phyloP scores from a whole-genome alignment of 2,888 invertebrate genomes.

The Nebria brevicollis region DNA sequence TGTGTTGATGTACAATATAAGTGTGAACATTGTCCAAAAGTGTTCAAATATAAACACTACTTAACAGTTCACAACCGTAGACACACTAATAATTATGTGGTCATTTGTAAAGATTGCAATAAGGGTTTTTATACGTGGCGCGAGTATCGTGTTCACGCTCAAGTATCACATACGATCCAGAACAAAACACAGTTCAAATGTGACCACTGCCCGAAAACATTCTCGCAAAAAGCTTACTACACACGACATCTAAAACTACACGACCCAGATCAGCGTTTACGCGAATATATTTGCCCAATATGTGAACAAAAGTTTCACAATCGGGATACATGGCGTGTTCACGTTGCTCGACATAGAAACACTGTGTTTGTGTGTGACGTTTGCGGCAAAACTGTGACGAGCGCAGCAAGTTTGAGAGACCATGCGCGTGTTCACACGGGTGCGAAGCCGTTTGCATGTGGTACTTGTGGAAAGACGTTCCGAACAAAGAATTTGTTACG shows the following conservation, averaged over 20 bases:
- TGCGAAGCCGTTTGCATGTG: background rate
- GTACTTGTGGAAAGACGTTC: slow-evolving; percentile 36
- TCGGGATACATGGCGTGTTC: slow-evolving; percentile 19
- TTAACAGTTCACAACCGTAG: slow-evolving; percentile 63
- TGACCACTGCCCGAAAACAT: slow-evolving; percentile 52
- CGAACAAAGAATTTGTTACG: slow-evolving; percentile 30
- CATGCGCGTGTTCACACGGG: slow-evolving; percentile 9
- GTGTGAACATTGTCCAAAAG: slow-evolving; percentile 67
- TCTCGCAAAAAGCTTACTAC: slow-evolving; percentile 49
- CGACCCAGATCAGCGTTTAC: slow-evolving; percentile 28
- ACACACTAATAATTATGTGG: slow-evolving; percentile 61
- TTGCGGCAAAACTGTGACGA: slow-evolving; percentile 28
- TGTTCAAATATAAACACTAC: slow-evolving; percentile 61
- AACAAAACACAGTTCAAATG: slow-evolving; percentile 49
- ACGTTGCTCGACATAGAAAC: slow-evolving; percentile 15
- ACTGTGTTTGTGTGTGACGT: slow-evolving; percentile 31
- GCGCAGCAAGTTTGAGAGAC: slow-evolving; percentile 25
- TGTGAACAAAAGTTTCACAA: slow-evolving; percentile 7
- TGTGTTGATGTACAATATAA: slow-evolving; percentile 52
- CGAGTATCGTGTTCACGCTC: background rate
- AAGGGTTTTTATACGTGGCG: slow-evolving; percentile 2
- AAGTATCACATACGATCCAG: background rate
- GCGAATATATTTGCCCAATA: background rate
- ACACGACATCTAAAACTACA: slow-evolving; percentile 50
- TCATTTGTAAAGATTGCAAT: background rate